A percentile compares a stretch with the other conserved stretches of the same genome.
These are phyloP conservation scores for Clivina fossor DNA, from an alignment of 2,888 invertebrate species.

Conservation along the genomic window DNA sequence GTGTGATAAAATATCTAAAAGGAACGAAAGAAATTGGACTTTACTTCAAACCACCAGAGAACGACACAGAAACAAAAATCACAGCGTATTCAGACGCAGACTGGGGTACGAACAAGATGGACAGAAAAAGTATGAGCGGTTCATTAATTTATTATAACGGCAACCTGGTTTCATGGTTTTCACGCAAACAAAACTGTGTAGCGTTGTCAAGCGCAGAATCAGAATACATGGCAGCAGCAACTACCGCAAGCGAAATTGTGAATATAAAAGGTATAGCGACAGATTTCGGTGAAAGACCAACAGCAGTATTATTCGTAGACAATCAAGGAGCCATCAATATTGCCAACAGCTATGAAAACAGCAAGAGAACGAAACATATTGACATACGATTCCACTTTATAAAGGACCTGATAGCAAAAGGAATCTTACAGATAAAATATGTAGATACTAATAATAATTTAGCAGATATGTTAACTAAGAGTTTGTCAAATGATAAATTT, in stretches of 20 bases:
- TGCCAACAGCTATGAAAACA: slow-evolving; percentile 20
- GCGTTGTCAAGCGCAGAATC: slow-evolving; percentile 34
- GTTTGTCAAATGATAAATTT: too few species aligned
- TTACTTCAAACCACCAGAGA: too few species aligned
- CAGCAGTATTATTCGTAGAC: slow-evolving; percentile 4
- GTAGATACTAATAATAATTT: slow-evolving; percentile 21
- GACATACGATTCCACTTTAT: slow-evolving; percentile 25
- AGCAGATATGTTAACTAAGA: too few species aligned
- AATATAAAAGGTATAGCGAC: slow-evolving; percentile 28
- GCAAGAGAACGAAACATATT: slow-evolving; percentile 29
- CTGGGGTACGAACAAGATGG: slow-evolving; percentile 20
- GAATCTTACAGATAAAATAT: slow-evolving; percentile 13
- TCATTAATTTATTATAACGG: slow-evolving; percentile 14
- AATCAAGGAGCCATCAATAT: slow-evolving; percentile 24
- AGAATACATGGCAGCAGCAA: slow-evolving; percentile 33
- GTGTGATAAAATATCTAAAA: too few species aligned
- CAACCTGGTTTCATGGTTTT: slow-evolving; percentile 35
- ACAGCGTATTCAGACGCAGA: too few species aligned
- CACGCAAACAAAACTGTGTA: slow-evolving; percentile 34
- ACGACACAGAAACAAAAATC: too few species aligned
- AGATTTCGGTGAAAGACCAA: slow-evolving; percentile 1
- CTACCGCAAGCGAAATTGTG: slow-evolving; percentile 20
- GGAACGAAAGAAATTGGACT: too few species aligned
- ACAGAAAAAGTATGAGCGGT: slow-evolving; percentile 34
- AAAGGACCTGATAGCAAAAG: slow-evolving; percentile 20